These are phyloP conservation scores for Parus major DNA, from an alignment of 2,113 vertebrate genomes.

Conservation along the genomic window DNA sequence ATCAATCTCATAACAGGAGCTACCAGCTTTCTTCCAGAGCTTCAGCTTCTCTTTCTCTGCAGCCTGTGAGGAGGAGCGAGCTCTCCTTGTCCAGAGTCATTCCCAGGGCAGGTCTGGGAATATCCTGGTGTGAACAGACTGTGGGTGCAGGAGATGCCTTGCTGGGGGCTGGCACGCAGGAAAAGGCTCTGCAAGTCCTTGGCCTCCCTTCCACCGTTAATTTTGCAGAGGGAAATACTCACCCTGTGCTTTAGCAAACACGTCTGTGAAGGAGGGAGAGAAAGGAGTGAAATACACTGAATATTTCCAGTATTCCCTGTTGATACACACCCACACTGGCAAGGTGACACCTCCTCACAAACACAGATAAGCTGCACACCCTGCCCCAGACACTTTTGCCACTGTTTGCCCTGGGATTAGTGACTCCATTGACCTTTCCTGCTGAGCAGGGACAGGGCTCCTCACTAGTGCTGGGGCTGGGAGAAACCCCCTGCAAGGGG, in stretches of 20 bases:
- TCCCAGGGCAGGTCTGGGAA: not conserved
- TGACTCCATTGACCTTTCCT: not conserved
- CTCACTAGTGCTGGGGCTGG: fast-evolving
- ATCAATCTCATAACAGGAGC: not conserved
- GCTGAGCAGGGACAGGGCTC: not conserved
- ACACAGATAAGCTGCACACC: not conserved
- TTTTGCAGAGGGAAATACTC: not conserved
- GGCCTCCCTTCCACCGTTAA: fast-evolving
- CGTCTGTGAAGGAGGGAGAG: not conserved
- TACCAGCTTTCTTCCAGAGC: not conserved
- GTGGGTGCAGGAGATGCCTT: not conserved
- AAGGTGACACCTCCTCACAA: not conserved
- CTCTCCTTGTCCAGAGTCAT: not conserved
- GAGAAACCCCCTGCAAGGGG: not conserved
- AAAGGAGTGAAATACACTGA: not conserved
- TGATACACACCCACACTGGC: not conserved
- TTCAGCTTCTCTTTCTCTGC: not conserved
- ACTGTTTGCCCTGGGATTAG: not conserved
- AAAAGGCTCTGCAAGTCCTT: not conserved
- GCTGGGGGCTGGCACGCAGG: not conserved
- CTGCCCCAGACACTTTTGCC: not conserved
- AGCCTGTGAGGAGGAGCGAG: not conserved
- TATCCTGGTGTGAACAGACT: not conserved
- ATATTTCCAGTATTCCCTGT: not conserved
- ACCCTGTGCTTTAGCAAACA: not conserved